phyloP scores from a whole-genome alignment of 2,888 invertebrate species.

The Orthonevra nobilis region DNA sequence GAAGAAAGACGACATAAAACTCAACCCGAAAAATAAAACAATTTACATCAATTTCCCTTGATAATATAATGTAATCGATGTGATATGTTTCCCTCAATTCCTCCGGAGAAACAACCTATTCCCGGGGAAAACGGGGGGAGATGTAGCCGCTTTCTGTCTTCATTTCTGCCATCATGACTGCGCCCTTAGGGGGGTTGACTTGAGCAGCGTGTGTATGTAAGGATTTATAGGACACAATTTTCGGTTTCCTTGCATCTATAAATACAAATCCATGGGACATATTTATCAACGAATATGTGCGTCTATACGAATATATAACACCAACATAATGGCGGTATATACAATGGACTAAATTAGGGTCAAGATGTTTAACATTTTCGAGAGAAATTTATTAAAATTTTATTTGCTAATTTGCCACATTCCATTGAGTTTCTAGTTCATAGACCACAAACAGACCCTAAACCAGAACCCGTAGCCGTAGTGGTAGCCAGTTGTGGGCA shows the following conservation, averaged over 20 bases:
- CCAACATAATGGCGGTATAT: no score
- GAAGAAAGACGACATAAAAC: not conserved
- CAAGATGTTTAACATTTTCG: conserved; percentile 42
- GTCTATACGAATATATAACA: no score
- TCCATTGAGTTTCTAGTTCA: conserved; percentile 8
- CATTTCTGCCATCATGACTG: conserved; percentile 54
- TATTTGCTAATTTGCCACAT: conserved; percentile 38
- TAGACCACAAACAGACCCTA: no score
- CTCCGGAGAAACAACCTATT: conserved; percentile 19
- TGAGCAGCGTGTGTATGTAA: conserved; percentile 16
- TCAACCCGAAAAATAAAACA: conserved; percentile 56
- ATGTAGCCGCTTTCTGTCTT: conserved; percentile 24
- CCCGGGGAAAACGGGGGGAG: not conserved
- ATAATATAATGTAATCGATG: conserved; percentile 63
- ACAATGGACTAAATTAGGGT: conserved; percentile 29
- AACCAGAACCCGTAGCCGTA: no score
- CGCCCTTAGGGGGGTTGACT: conserved; percentile 42
- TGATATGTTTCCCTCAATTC: conserved; percentile 31
- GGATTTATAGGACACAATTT: conserved; percentile 41
- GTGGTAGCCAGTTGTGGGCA: no score
- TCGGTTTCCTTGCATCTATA: conserved; percentile 28
- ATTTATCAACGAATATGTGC: no score
- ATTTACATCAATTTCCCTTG: conserved; percentile 68
- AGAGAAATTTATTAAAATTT: conserved; percentile 35
- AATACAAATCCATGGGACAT: conserved; percentile 1